Evolutionary conservation across 2,113 vertebrate genomes (phyloP).

Genomic region (Trichomycterus rosablanca): DNA sequence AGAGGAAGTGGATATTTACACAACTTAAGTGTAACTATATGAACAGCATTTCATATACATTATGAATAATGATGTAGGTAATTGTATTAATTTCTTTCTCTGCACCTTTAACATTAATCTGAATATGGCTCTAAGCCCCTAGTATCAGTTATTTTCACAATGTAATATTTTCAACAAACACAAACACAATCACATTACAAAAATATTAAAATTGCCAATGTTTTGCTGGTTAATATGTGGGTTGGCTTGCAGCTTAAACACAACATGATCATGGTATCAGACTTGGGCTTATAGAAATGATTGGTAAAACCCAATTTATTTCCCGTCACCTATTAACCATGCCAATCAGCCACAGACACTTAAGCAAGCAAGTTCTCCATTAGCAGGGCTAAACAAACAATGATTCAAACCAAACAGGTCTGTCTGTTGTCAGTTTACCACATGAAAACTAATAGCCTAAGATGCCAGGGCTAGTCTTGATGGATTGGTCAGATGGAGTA

Average conservation of each 20-base stretch:
- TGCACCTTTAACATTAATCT: too few species aligned
- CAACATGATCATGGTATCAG: conserved; percentile 68
- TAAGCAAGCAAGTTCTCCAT: conserved; percentile 50
- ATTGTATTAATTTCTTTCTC: too few species aligned
- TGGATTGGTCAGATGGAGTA: conserved; percentile 31
- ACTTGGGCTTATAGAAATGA: conserved; percentile 61
- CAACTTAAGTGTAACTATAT: too few species aligned
- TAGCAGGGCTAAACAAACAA: conserved; percentile 53
- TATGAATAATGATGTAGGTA: too few species aligned
- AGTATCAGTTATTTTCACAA: too few species aligned
- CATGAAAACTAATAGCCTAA: conserved; percentile 42
- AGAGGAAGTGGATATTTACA: too few species aligned
- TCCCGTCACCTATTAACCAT: conserved; percentile 63
- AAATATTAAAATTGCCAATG: conserved; percentile 52
- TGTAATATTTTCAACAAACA: too few species aligned
- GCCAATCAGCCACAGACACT: conserved; percentile 49
- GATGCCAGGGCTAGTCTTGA: conserved; percentile 40
- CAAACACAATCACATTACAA: conserved; percentile 13
- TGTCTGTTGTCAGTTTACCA: conserved; percentile 50
- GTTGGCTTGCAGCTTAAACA: conserved; percentile 54
- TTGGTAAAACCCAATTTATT: conserved; percentile 66
- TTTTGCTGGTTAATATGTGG: conserved; percentile 62
- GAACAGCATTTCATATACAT: too few species aligned
- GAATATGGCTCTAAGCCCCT: too few species aligned
- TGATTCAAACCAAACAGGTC: conserved; percentile 50